Conservation (phyloP, 2,113 vertebrate genomes). For the Cinclus mexicanus region DNA sequence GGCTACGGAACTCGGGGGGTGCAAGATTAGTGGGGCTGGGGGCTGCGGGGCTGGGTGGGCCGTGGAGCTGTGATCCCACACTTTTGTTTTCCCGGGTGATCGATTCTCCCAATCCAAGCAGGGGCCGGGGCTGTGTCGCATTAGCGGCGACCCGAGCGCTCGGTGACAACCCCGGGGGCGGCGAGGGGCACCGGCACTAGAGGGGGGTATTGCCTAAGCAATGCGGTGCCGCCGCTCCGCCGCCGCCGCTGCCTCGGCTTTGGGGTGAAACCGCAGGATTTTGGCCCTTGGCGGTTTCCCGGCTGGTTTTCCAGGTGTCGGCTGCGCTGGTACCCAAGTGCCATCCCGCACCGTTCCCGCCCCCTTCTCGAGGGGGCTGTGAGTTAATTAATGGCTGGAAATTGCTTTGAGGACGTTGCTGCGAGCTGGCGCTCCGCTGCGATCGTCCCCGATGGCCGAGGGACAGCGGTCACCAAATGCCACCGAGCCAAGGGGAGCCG, state of each 20-base stretch:
- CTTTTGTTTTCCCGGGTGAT: fast-evolving
- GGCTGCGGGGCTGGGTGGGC: neutral
- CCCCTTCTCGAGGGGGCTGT: neutral
- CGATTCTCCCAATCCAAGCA: fast-evolving
- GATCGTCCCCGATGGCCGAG: neutral
- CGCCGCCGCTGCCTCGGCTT: neutral
- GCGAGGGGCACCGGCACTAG: conserved; percentile 30
- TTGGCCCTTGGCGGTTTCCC: neutral
- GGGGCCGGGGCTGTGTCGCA: neutral
- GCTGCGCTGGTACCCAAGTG: neutral
- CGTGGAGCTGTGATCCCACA: too few relatives aligned
- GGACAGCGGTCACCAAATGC: neutral
- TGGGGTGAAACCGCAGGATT: neutral
- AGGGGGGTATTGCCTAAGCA: conserved; percentile 45
- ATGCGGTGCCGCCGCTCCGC: neutral
- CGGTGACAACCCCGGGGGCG: neutral
- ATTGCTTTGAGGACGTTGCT: neutral
- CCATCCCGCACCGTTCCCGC: neutral
- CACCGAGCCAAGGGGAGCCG: neutral
- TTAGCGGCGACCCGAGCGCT: fast-evolving
- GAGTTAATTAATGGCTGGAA: neutral
- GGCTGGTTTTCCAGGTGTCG: neutral
- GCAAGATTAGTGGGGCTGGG: neutral
- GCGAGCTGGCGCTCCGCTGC: neutral
- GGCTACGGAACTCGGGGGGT: too few relatives aligned